A percentile compares a stretch with the other conserved stretches of the same genome.
Conservation (phyloP, 2,113 vertebrate genomes). For the Eubucco bourcierii region DNA sequence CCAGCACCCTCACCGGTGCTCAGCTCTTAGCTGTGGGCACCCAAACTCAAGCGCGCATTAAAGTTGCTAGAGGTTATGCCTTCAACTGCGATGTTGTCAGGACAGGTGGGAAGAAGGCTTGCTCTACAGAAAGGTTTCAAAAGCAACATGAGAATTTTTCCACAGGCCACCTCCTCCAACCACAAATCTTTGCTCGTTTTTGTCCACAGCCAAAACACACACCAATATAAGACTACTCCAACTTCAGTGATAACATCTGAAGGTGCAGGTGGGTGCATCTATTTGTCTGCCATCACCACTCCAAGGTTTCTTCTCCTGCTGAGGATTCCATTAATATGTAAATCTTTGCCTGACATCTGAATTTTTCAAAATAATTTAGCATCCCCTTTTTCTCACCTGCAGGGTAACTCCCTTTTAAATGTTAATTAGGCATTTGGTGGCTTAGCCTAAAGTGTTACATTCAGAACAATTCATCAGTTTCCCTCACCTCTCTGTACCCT, state of each 20-base stretch:
- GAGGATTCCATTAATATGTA: slow-evolving; percentile 58
- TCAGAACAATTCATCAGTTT: slow-evolving; percentile 28
- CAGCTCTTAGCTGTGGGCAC: neutral
- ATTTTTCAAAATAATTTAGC: slow-evolving; percentile 67
- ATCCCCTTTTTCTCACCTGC: slow-evolving; percentile 50
- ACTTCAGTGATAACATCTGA: neutral
- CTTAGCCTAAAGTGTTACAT: slow-evolving; percentile 48
- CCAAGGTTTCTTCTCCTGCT: slow-evolving; percentile 27
- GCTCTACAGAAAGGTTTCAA: neutral
- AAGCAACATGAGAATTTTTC: neutral
- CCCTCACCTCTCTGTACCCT: neutral
- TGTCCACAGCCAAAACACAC: neutral
- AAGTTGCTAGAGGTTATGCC: neutral
- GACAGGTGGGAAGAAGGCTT: neutral
- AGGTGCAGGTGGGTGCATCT: slow-evolving; percentile 38
- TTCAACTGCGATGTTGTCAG: neutral
- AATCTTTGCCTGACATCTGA: slow-evolving; percentile 51
- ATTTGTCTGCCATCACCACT: slow-evolving; percentile 14
- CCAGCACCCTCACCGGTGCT: neutral
- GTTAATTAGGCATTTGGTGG: slow-evolving; percentile 40
- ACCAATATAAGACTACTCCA: neutral
- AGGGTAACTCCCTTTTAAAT: slow-evolving; percentile 36
- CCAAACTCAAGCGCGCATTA: rapidly evolving
- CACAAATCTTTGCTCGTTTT: neutral
- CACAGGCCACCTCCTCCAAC: neutral